Evolutionary conservation across 2,113 vertebrate genomes (phyloP), one percentile per base, ranked within the genome.

Genomic region (Aspidoscelis tigris): DNA sequence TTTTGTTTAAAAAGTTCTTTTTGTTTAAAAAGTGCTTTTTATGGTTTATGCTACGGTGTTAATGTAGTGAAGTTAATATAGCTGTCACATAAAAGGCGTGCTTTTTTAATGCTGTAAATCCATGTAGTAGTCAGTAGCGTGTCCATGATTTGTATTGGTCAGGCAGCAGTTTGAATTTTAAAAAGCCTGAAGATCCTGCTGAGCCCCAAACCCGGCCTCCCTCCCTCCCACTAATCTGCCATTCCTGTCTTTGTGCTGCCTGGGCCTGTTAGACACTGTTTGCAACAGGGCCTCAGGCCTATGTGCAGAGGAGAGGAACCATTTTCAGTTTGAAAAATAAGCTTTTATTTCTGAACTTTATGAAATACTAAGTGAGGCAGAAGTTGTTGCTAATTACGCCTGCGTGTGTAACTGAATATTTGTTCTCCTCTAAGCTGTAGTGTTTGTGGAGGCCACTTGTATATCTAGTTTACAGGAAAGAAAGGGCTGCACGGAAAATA

Each of bases 221-320:
- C 94, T 96, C 93, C 95, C 94, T 95, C 94, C 94, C 95, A 95
- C 95, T 95, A 94, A 95, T 96, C 95, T 96, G 93, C 94, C 95
- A 92, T 96, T 96, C 94, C 94, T 96, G 96, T 95, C 96, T 97
- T 97, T 97, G 96, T 97, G 95, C 96, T 96, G 96, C 96, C 95
- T 94, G 94, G 95, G 96, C 94, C 95, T 94, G 94, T 96, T 95
- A 94, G 92, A 92, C 95, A 88, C 93, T 95, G 95, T 92, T 94
- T 93, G 93, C 94, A 90, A 84, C 92, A 90, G 94, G 94, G 93
- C 95, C 95, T 96, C 92, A 86, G 95, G 94, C 94, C 94, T 94
- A 47, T 78, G 11, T 89, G 77, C 86, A 75, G 68, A 86, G 69
- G 88, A 89, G 82, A 87, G 87, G 76, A 92, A 93, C 84, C 84